Conservation (phyloP, 2,888 invertebrate genomes). For the Glyphotaelius pellucidus region DNA sequence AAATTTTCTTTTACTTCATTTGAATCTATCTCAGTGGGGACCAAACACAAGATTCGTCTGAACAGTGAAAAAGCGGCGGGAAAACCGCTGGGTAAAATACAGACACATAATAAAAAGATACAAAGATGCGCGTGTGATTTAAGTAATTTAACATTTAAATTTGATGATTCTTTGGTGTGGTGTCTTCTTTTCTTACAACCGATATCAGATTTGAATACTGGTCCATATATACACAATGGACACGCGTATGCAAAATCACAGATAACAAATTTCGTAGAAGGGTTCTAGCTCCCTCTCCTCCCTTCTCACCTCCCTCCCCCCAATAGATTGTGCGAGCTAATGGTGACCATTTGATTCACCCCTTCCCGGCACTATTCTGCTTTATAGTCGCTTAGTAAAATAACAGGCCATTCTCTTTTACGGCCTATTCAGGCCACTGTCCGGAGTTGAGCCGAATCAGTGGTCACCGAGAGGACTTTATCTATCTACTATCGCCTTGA, state of each 20-base stretch:
- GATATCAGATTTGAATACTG: background rate
- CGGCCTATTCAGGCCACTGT: constrained; percentile 36
- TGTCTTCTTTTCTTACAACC: background rate
- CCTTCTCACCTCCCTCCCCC: background rate
- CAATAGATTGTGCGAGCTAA: constrained; percentile 42
- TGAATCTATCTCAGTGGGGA: background rate
- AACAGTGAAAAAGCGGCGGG: background rate
- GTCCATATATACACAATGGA: constrained; percentile 31
- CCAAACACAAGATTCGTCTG: constrained; percentile 20
- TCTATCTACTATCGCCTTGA: background rate
- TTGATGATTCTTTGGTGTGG: background rate
- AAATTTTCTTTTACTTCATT: background rate
- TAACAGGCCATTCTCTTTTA: constrained; percentile 54
- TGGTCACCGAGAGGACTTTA: constrained; percentile 12
- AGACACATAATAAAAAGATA: background rate
- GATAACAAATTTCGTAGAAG: constrained; percentile 62
- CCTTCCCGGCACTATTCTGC: constrained; percentile 31
- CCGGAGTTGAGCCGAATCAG: background rate
- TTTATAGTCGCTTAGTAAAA: constrained; percentile 46
- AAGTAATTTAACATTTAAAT: background rate
- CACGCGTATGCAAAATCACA: constrained; percentile 62
- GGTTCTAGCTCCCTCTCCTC: constrained; percentile 39
- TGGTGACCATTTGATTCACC: constrained; percentile 51
- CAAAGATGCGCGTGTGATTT: background rate
- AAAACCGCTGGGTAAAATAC: background rate